Percentiles rank a stretch among this genome's conserved stretches.
Conservation (phyloP, 2,113 vertebrate genomes). For the Copsychus sechellarum region DNA sequence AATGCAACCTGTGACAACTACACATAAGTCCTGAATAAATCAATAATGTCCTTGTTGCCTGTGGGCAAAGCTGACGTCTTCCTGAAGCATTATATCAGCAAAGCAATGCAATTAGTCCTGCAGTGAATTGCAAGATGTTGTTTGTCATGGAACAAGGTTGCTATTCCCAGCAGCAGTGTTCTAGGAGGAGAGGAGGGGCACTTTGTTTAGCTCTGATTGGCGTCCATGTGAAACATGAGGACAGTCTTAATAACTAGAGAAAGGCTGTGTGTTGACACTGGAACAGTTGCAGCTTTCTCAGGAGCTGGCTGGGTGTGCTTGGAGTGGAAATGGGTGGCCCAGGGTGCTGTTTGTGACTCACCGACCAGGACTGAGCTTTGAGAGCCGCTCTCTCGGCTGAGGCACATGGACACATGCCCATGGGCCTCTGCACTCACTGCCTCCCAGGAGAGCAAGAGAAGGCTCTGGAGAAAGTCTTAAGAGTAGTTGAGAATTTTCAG, state of each 20-base stretch:
- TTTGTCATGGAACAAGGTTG: slow-evolving; percentile 22
- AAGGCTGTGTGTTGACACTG: background rate
- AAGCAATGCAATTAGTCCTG: slow-evolving; percentile 21
- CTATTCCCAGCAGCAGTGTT: background rate
- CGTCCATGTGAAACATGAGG: background rate
- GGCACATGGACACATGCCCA: accelerated
- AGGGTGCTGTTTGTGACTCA: background rate
- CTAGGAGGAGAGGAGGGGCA: background rate
- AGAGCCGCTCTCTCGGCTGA: background rate
- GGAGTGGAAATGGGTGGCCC: background rate
- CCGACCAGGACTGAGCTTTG: background rate
- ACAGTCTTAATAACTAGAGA: background rate
- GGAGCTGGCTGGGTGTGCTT: background rate
- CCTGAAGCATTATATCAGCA: background rate
- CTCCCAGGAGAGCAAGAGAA: background rate
- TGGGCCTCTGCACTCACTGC: accelerated
- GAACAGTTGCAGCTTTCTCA: background rate
- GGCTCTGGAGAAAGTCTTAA: background rate
- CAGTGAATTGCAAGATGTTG: slow-evolving; percentile 3
- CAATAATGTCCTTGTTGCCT: slow-evolving; percentile 34
- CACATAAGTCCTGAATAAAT: slow-evolving; percentile 5
- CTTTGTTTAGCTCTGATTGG: background rate
- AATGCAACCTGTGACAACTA: slow-evolving; percentile 46
- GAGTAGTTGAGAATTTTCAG: background rate
- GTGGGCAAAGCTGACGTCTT: slow-evolving; percentile 31